Percentiles rank a stretch among this genome's conserved stretches.
Conservation (phyloP, 1,140 invertebrate genomes). For the Aphidius gifuensis region DNA sequence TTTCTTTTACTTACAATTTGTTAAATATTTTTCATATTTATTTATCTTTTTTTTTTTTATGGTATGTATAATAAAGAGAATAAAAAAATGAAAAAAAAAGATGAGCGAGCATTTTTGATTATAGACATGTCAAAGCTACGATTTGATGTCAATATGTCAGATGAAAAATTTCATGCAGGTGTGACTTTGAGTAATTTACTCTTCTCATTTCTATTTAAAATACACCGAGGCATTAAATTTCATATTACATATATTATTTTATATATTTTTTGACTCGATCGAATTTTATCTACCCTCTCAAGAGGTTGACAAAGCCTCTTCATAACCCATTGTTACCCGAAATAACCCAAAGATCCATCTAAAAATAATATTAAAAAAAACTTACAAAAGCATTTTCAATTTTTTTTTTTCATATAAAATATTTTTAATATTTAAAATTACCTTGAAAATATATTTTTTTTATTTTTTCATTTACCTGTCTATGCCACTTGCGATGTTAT, state of each 20-base stretch:
- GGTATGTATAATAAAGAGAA: too few relatives aligned
- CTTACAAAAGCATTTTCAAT: constrained; percentile 1
- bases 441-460: constrained; percentile 1
- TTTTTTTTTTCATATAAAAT: constrained; percentile 1
- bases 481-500: constrained; percentile 10
- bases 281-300: too few relatives aligned
- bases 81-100: too few relatives aligned
- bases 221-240: background rate
- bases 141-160: too few relatives aligned
- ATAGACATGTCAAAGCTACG: too few relatives aligned
- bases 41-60: too few relatives aligned
- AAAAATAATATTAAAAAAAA: constrained; percentile 1
- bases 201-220: constrained; percentile 8
- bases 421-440: constrained; percentile 2
- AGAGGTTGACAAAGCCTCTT: constrained; percentile 9
- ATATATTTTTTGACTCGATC: too few relatives aligned
- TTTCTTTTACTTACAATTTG: too few relatives aligned
- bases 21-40: too few relatives aligned
- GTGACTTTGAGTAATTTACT: constrained; percentile 4
- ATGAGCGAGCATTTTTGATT: too few relatives aligned
- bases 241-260: too few relatives aligned
- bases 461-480: constrained; percentile 6
- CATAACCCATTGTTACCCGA: background rate
- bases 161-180: constrained; percentile 12
- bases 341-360: background rate